Evolutionary conservation across 2,113 vertebrate species (phyloP).

Genomic region (Bufo bufo): DNA sequence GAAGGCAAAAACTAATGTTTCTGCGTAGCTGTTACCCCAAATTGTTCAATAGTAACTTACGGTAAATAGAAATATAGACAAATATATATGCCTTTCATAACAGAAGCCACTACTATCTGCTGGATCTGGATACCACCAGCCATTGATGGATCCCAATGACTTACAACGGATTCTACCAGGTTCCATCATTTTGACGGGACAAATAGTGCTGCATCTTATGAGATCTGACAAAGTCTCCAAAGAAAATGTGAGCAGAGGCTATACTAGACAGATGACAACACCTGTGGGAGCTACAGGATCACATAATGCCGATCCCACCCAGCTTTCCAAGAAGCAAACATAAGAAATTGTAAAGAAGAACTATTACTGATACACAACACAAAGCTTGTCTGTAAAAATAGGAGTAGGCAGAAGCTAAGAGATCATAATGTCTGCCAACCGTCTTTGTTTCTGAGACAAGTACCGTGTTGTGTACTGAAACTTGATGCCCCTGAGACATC

Average conservation of each 20-base stretch:
- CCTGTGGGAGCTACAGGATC: neutral
- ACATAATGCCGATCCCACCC: neutral
- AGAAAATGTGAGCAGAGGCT: neutral
- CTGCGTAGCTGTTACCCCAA: too few relatives aligned
- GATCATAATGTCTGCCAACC: neutral
- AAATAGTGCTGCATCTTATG: neutral
- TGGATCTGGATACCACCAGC: too few relatives aligned
- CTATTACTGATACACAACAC: neutral
- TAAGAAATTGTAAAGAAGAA: neutral
- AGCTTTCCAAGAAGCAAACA: neutral
- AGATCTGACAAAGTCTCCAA: neutral
- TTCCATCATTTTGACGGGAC: neutral
- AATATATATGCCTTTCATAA: too few relatives aligned
- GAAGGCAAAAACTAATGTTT: too few relatives aligned
- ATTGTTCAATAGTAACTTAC: too few relatives aligned
- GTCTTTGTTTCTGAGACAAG: conserved; percentile 13
- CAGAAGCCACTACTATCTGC: too few relatives aligned
- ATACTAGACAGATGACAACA: neutral
- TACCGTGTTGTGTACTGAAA: conserved; percentile 7
- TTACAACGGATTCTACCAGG: neutral
- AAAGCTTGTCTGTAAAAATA: neutral
- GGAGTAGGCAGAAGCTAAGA: neutral
- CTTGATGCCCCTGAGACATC: conserved; percentile 18
- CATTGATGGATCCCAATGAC: neutral
- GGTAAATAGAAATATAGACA: too few relatives aligned